phyloP scores from a whole-genome alignment of 2,113 vertebrate genomes.

The Vireo altiloquus region DNA sequence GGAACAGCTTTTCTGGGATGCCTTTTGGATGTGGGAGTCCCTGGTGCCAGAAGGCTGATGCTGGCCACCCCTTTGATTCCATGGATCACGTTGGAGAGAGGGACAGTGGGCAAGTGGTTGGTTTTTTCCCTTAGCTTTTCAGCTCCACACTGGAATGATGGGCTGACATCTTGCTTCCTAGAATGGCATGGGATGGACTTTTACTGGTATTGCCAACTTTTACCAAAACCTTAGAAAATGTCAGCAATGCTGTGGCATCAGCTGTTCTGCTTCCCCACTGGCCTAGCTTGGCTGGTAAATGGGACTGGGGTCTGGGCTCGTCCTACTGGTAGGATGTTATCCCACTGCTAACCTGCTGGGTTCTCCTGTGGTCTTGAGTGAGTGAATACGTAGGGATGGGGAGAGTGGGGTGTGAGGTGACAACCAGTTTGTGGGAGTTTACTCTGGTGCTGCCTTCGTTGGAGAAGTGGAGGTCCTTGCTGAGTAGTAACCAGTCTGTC shows the following conservation, averaged over 20 bases:
- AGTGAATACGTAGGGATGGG: background rate
- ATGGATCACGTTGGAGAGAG: accelerated
- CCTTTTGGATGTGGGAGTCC: background rate
- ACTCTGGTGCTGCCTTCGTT: background rate
- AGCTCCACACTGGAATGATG: background rate
- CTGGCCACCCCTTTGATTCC: background rate
- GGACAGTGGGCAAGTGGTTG: background rate
- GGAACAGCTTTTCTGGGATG: background rate
- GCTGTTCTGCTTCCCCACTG: background rate
- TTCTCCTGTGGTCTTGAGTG: background rate
- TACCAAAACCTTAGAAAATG: background rate
- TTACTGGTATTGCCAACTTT: background rate
- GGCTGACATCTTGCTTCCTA: background rate
- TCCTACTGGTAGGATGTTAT: background rate
- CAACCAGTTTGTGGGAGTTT: background rate
- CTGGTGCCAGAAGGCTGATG: background rate
- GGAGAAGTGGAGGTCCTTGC: background rate
- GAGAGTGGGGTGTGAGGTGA: background rate
- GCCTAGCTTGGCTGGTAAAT: background rate
- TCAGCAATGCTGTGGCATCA: background rate
- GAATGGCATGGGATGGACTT: background rate
- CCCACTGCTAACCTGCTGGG: background rate
- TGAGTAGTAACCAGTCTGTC: slow-evolving; percentile 27
- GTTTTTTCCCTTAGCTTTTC: background rate
- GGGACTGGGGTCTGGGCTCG: background rate